Evolutionary conservation across 2,888 invertebrate species (phyloP), one percentile per base, ranked within the genome.

Genomic region (Leptarthrus brevirostris): DNA sequence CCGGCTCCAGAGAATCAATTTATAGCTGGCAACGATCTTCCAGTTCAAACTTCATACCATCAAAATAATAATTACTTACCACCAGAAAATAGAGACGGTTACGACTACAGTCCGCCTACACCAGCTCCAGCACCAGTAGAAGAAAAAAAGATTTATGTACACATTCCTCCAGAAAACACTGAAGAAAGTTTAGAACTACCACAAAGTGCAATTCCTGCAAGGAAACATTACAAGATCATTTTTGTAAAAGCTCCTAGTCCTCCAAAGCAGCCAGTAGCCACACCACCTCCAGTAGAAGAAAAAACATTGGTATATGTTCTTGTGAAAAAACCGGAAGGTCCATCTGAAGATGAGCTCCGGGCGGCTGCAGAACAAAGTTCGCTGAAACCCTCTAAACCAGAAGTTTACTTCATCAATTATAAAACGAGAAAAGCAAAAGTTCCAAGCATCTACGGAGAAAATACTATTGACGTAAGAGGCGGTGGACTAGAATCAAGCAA

Each of bases 251-350:
- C 87, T 24, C 87, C 87, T 20, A 85, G 85, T 74, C 85, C 86
- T 64, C 86, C 86, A 8, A 84, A 85, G 8, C 86, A 86, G 10
- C 83, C 84, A 72, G 79, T 87, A 74, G 86, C 90, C 24, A 85
- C 91, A 69, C 92, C 93, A 79, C 92, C 92, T 26, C 94, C 93
- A 84, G 93, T 94, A 81, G 94, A 95, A 85, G 93, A 94, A 87
- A 95, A 95, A 88, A 94, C 94, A 4, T 87, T 94, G 78, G 93
- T 94, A 75, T 94, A 95, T 85, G 94, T 95, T 66, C 85, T 95
- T 84, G 94, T 94, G 75, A 94, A 94, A 90, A 94, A 94, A 83
- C 94, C 94, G 12, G 94, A 94, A 83, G 89, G 89, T 77, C 87
- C 87, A 56, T 89, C 89, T 2, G 88, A 89, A 78, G 86, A 89